These are phyloP conservation scores for Hucho hucho DNA, from an alignment of 2,113 vertebrate species.

Conservation along the genomic window DNA sequence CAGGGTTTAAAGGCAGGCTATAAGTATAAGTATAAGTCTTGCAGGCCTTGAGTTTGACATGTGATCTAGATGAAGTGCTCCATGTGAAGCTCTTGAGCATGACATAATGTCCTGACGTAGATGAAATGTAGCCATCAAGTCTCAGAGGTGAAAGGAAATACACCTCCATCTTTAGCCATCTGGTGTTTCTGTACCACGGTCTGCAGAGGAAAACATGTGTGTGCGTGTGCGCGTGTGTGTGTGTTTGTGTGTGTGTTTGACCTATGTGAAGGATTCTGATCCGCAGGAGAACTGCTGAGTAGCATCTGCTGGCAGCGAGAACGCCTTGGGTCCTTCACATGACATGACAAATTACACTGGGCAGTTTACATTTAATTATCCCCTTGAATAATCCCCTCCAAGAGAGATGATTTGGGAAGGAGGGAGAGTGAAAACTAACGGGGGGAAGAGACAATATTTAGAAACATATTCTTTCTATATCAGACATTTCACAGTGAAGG, in stretches of 20 bases:
- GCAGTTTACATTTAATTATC: conserved; percentile 80
- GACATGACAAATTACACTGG: conserved; percentile 77
- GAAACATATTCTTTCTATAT: not conserved
- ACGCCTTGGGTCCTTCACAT: conserved; percentile 71
- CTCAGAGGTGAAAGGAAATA: conserved; percentile 50
- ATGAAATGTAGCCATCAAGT: not conserved
- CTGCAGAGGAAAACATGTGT: conserved; percentile 53
- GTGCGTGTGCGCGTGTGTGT: too few species aligned
- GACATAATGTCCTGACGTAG: not conserved
- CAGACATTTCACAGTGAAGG: too few species aligned
- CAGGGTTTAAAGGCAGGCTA: not conserved
- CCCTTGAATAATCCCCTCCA: conserved; percentile 62
- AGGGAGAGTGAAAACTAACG: conserved; percentile 14
- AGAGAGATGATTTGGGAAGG: conserved; percentile 46
- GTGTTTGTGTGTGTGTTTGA: conserved; percentile 40
- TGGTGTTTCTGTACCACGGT: conserved; percentile 47
- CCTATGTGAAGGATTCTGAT: conserved; percentile 67
- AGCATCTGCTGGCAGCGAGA: conserved; percentile 74
- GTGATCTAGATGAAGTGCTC: not conserved
- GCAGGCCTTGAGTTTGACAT: too few species aligned
- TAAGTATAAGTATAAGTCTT: too few species aligned
- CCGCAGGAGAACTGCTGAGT: conserved; percentile 71
- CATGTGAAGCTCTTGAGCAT: not conserved
- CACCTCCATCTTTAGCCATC: conserved; percentile 62
- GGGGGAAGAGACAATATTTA: conserved; percentile 6